Percentiles rank a stretch among this genome's conserved stretches.
These are phyloP conservation scores for Dinoponera quadriceps DNA, from an alignment of 1,140 invertebrate genomes.

Conservation along the genomic window DNA sequence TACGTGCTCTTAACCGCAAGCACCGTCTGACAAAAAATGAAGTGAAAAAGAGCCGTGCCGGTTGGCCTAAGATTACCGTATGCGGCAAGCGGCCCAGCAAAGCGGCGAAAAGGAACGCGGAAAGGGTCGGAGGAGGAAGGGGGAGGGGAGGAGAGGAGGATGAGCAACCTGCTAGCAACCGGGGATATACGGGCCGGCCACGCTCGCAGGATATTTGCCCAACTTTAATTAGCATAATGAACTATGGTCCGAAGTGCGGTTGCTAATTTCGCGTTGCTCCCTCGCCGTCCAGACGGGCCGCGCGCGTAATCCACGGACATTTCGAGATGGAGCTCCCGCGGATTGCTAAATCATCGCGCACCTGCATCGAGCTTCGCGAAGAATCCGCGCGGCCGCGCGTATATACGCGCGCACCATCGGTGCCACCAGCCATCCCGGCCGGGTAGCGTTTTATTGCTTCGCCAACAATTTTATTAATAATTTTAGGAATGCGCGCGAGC, in stretches of 20 bases:
- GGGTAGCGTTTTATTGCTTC: conserved; percentile 3
- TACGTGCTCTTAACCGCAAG: conserved; percentile 57
- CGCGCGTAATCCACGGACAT: conserved; percentile 32
- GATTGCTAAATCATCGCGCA: conserved; percentile 18
- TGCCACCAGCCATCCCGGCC: neutral
- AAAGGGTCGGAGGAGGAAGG: neutral
- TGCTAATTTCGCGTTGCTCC: conserved; percentile 57
- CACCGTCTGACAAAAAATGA: conserved; percentile 52
- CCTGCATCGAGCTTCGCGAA: conserved; percentile 1
- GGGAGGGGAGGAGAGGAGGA: neutral
- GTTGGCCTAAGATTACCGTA: conserved; percentile 62
- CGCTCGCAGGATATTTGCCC: conserved; percentile 62
- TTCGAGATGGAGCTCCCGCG: conserved; percentile 12
- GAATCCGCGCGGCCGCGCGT: conserved; percentile 42
- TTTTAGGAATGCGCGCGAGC: conserved; percentile 44
- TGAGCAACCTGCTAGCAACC: conserved; percentile 6
- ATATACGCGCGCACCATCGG: neutral
- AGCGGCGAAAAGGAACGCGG: conserved; percentile 13
- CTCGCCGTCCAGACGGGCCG: conserved; percentile 1
- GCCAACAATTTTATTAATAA: conserved; percentile 68
- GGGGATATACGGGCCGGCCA: conserved; percentile 30
- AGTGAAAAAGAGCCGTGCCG: conserved; percentile 44
- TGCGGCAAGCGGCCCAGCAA: conserved; percentile 65
- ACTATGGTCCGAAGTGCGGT: conserved; percentile 70
- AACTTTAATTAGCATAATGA: conserved; percentile 77